A percentile compares a stretch with the other conserved stretches of the same genome.
These are phyloP conservation scores for Gymnocypris eckloni DNA, from an alignment of 2,797 vertebrate species.

Conservation along the genomic window DNA sequence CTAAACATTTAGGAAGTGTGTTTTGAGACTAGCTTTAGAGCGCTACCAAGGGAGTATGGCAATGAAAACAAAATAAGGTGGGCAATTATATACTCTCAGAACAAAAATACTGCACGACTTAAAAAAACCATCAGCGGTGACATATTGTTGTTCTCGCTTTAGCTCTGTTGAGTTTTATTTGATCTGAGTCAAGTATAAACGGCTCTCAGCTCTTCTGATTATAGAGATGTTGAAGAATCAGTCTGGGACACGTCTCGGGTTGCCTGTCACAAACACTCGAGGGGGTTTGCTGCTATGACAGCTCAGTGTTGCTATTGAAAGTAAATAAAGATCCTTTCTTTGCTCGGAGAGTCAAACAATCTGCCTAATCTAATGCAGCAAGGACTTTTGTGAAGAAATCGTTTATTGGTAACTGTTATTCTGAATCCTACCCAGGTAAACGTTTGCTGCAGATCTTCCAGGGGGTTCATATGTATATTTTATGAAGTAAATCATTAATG, in stretches of 20 bases:
- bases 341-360: conserved; percentile 18
- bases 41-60: background rate
- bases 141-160: conserved; percentile 26
- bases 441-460: background rate
- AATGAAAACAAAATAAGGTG: conserved; percentile 28
- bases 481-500: background rate
- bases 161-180: conserved; percentile 37
- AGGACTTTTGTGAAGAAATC: background rate
- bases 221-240: conserved; percentile 31
- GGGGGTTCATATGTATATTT: background rate
- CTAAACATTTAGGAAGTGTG: background rate
- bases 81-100: conserved; percentile 25
- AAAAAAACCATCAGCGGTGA: background rate
- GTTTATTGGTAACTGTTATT: background rate
- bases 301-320: background rate
- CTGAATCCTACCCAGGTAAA: background rate
- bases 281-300: conserved; percentile 14
- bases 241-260: conserved; percentile 1
- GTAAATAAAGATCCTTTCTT: conserved; percentile 20
- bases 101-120: conserved; percentile 34
- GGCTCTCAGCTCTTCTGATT: conserved; percentile 32
- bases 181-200: conserved; percentile 38
- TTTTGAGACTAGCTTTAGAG: background rate
- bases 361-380: conserved; percentile 10
- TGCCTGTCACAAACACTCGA: conserved; percentile 17